Base-by-base conservation (phyloP, 2,888 invertebrate species). In the Drosophila putrida region DNA sequence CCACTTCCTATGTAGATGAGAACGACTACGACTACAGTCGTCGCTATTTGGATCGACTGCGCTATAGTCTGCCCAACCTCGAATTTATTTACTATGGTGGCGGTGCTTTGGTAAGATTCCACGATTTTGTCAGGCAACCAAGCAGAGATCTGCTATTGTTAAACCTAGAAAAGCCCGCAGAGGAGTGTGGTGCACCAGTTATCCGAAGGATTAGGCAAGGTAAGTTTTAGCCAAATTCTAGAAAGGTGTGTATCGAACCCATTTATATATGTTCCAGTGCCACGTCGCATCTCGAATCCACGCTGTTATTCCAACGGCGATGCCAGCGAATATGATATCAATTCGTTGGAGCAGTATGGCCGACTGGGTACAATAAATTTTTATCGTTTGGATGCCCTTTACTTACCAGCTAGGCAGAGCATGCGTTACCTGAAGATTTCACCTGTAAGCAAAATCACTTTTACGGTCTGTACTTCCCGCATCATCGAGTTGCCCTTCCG, bases 321-420 rank as follows among this genome's bases (percentile, higher is more conserved):
- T 11, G 84, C 91, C 0, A 88, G 85, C 6, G 91, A 91, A 2
- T 93, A 93, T 47, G 94, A 94, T 31, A 88, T 75, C 50, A 89
- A 74, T 75, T 93, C 91, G 76, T 92, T 94, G 69, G 92, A 93
- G 13, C 95, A 95, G 84, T 95, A 93, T 77, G 93, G 95, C 6
- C 94, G 95, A 74, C 95, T 95, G 5, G 93, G 94, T 13, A 94
- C 94, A 67, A 93, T 94, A 0, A 95, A 95, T 88, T 96, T 94
- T 90, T 96, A 96, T 88, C 93, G 95, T 33, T 90, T 96, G 41
- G 94, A 95, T 77, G 94, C 96, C 0, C 95, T 96, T 90, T 96
- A 96, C 82, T 96, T 96, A 92, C 95, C 91, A 64, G 89, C 78
- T 0, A 91, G 93, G 36, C 93, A 93, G 47, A 92, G 92, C 4